These are phyloP conservation scores for Coleophora deauratella DNA, from an alignment of 2,888 invertebrate species.

Conservation along the genomic window DNA sequence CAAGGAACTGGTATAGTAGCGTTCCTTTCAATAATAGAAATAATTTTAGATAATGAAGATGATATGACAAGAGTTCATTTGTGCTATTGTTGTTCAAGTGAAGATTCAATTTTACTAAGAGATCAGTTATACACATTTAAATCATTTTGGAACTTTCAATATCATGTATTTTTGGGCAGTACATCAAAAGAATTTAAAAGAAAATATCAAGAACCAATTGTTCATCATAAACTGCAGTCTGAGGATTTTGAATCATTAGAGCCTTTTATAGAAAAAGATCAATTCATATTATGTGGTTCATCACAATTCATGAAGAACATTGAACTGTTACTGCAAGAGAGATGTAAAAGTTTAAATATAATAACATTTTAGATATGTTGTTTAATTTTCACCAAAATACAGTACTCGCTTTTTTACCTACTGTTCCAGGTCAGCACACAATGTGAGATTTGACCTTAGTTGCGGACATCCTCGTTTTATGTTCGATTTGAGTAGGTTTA, in stretches of 20 bases:
- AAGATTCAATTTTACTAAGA: slow-evolving; percentile 75
- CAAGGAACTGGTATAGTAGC: slow-evolving; percentile 87
- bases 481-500: too few relatives aligned
- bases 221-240: slow-evolving; percentile 38
- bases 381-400: too few relatives aligned
- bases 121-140: slow-evolving; percentile 73
- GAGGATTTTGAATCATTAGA: slow-evolving; percentile 41
- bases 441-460: too few relatives aligned
- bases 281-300: slow-evolving; percentile 78
- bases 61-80: slow-evolving; percentile 78
- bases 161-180: slow-evolving; percentile 72
- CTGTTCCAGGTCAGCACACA: too few relatives aligned
- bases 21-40: slow-evolving; percentile 75
- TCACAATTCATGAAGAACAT: slow-evolving; percentile 68
- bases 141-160: slow-evolving; percentile 84
- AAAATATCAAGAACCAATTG: slow-evolving; percentile 72
- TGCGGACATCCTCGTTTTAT: too few relatives aligned
- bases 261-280: slow-evolving; percentile 36
- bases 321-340: slow-evolving; percentile 32
- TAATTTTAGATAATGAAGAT: slow-evolving; percentile 77
- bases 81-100: slow-evolving; percentile 74
- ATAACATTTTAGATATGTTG: slow-evolving; percentile 37
- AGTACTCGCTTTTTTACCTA: too few relatives aligned
- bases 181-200: slow-evolving; percentile 7
- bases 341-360: slow-evolving; percentile 34